These are phyloP conservation scores for Eupithecia subumbrata DNA, from an alignment of 2,888 invertebrate genomes.

Conservation along the genomic window DNA sequence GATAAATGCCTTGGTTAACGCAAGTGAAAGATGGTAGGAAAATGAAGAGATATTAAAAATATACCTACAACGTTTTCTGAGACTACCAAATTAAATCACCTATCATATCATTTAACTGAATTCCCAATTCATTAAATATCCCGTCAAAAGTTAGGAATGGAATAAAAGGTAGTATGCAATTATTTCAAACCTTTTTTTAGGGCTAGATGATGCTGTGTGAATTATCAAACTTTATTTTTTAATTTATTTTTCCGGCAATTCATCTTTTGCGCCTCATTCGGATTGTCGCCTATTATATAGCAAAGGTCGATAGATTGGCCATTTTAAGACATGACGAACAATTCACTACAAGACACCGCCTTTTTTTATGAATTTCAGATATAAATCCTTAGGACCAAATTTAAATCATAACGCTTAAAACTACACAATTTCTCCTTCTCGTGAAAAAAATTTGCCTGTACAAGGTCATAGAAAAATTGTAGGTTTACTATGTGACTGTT, in stretches of 20 bases:
- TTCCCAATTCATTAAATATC: not conserved
- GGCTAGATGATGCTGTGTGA: too few relatives aligned
- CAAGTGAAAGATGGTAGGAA: conserved; percentile 25
- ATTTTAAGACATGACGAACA: not conserved
- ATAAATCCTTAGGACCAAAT: too few relatives aligned
- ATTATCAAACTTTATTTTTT: too few relatives aligned
- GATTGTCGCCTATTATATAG: not conserved
- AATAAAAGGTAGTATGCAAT: too few relatives aligned
- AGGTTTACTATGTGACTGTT: too few relatives aligned
- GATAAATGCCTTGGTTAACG: conserved; percentile 52
- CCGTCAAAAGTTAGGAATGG: too few relatives aligned
- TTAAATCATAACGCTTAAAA: too few relatives aligned
- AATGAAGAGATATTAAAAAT: not conserved
- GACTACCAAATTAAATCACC: not conserved
- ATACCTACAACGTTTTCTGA: not conserved
- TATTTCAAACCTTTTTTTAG: too few relatives aligned
- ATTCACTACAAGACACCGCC: not conserved
- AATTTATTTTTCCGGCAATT: not conserved
- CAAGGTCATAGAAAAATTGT: not conserved
- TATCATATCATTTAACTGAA: not conserved
- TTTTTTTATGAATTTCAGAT: too few relatives aligned
- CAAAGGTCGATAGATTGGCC: conserved; percentile 2
- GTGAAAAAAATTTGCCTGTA: not conserved
- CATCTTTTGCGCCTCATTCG: not conserved
- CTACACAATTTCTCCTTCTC: not conserved